A percentile compares a stretch with the other conserved stretches of the same genome.
Conservation (phyloP, 2,113 vertebrate species). For the Oncorhynchus kisutch region DNA sequence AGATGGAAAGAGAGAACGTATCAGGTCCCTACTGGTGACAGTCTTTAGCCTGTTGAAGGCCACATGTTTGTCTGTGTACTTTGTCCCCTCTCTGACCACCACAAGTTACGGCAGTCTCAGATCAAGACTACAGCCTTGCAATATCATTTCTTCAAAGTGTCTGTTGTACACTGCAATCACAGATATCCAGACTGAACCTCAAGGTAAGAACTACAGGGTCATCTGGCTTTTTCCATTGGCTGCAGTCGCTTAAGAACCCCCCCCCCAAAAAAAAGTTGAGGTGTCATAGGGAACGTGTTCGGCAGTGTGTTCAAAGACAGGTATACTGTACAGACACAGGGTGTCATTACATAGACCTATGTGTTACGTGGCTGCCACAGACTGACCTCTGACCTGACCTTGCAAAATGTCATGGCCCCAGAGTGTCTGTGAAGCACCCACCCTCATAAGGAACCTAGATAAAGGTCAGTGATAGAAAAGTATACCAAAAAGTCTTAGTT, state of each 20-base stretch:
- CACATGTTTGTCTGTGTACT: conserved; percentile 31
- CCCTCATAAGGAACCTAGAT: conserved; percentile 37
- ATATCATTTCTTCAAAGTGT: conserved; percentile 7
- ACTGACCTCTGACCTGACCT: conserved; percentile 46
- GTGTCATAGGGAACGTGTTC: not conserved
- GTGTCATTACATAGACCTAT: not conserved
- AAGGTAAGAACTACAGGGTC: not conserved
- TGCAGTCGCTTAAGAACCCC: conserved; percentile 25
- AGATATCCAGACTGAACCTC: not conserved
- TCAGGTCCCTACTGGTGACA: not conserved
- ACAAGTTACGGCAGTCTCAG: not conserved
- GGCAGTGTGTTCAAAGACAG: conserved; percentile 17
- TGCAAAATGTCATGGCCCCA: conserved; percentile 60
- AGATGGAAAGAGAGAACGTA: conserved; percentile 28
- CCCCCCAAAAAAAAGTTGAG: not conserved
- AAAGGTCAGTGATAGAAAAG: conserved; percentile 46
- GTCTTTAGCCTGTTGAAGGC: not conserved
- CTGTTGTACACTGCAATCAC: conserved; percentile 4
- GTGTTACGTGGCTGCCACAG: conserved; percentile 28
- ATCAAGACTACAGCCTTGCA: not conserved
- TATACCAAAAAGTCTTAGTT: conserved; percentile 28
- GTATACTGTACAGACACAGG: not conserved
- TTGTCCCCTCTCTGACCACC: not conserved
- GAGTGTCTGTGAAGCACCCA: conserved; percentile 59
- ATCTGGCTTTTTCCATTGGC: conserved; percentile 35